These are phyloP conservation scores for Porites cylindrica DNA, from an alignment of 92 coral and sea anemone species.

Conservation along the genomic window DNA sequence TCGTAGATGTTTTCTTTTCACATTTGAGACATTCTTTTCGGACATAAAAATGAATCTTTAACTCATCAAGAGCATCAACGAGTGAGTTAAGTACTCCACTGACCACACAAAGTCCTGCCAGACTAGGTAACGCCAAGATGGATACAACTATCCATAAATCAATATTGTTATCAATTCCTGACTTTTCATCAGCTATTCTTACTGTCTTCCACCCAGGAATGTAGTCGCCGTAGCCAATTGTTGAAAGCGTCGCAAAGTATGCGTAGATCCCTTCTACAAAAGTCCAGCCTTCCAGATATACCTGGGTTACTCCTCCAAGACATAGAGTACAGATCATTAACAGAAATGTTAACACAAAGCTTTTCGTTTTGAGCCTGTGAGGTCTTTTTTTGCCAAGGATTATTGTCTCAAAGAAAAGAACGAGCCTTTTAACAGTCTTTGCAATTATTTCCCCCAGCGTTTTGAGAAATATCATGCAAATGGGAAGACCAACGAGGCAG, in stretches of 20 bases:
- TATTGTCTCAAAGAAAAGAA: not conserved
- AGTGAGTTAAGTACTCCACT: conserved; percentile 25
- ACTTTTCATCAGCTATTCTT: not conserved
- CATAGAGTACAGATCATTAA: conserved; percentile 20
- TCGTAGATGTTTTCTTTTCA: not conserved
- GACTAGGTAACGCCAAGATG: not conserved
- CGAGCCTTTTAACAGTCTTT: not conserved
- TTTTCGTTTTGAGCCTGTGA: conserved; percentile 20
- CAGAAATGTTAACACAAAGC: not conserved
- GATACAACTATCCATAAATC: not conserved
- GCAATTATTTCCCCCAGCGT: conserved; percentile 49
- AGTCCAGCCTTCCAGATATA: conserved; percentile 11
- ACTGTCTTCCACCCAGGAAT: not conserved
- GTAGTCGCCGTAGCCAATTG: conserved; percentile 43
- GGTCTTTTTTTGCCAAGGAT: conserved; percentile 8
- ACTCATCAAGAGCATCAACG: conserved; percentile 23
- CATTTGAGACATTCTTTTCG: not conserved
- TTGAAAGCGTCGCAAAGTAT: conserved; percentile 38
- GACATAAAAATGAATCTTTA: not conserved
- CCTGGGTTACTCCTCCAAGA: not conserved
- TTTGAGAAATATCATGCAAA: conserved; percentile 46
- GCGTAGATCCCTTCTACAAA: conserved; percentile 33
- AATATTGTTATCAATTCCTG: not conserved
- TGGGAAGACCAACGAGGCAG: conserved; percentile 58
- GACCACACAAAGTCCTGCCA: conserved; percentile 35